Base-by-base conservation (phyloP, 2,113 vertebrate species). In the Peromyscus polionotus region DNA sequence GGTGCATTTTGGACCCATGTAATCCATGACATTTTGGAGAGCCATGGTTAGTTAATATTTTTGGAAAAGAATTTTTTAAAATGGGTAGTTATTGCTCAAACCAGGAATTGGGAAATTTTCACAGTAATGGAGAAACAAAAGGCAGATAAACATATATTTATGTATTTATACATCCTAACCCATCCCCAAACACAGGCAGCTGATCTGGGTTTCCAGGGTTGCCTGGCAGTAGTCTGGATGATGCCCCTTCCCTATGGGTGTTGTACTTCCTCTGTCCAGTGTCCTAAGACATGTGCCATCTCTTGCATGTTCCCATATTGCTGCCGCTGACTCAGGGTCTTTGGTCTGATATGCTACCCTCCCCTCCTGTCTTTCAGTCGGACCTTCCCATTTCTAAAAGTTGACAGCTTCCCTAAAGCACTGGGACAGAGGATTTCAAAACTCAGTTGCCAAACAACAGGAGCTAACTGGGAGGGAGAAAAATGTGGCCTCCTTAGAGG, bases 381-480 rank as follows among this genome's bases (percentile, higher is more conserved):
- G 79, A 95, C 17, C 81, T 94, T 93, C 84, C 87, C 67, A 94
- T 96, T 97, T 95, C 96, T 75, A 31, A 92, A 93, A 51, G 51
- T 81, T 67, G 77, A 80, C 33, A 88, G 75, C 77, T 96, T 96
- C 75, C 70, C 85, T 45, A 75, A 92, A 90, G 45, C 39, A 0
- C 0, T 31, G 75, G 84, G 90, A 95, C 70, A 92, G 5, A 36
- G 17, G 54, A 89, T 77, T 73, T 95, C 72, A 3, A 70, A 95
- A 90, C 75, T 95, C 79, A 36, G 39, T 76, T 3, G n/a, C 67
- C 84, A 92, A 84, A 88, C 83, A 93, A 54, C 68, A 90, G 77
- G 61, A 83, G 65, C 67, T 17, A 1, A 54, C 72, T 11, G 48
- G 73, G 51, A 87, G 16, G 61, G 42, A 14, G 8, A 14, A 57